phyloP scores from a whole-genome alignment of 2,888 invertebrate species.

The Clivina fossor region DNA sequence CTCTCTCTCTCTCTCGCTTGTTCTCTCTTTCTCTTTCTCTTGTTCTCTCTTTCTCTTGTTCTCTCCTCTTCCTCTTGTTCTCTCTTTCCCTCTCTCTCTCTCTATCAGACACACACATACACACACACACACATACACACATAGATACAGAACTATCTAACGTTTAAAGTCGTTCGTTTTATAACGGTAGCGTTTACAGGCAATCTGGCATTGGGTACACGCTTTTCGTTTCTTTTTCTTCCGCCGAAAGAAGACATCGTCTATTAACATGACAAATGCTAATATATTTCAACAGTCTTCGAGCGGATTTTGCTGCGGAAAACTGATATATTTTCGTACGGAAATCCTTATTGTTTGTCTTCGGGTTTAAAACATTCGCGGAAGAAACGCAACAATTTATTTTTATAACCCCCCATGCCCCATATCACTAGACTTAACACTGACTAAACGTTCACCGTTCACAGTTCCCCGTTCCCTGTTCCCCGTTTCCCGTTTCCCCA shows the following conservation, averaged over 20 bases:
- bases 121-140: no score
- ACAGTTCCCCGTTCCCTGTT: no score
- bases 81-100: no score
- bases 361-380: constrained; percentile 19
- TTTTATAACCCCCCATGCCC: constrained; percentile 22
- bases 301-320: constrained; percentile 51
- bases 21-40: no score
- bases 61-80: no score
- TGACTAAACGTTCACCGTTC: constrained; percentile 9
- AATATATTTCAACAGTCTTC: constrained; percentile 54
- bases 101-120: no score
- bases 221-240: constrained; percentile 12
- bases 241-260: constrained; percentile 1
- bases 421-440: constrained; percentile 1
- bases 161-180: no score
- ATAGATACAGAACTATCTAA: no score
- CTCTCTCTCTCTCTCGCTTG: no score
- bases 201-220: constrained; percentile 19
- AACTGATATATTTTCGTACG: constrained; percentile 48
- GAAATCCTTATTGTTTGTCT: constrained; percentile 40
- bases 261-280: constrained; percentile 56
- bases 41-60: no score
- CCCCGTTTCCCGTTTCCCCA: no score
- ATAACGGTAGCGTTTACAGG: constrained; percentile 11
- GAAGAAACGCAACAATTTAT: constrained; percentile 32